These are phyloP conservation scores for Albula goreensis DNA, from an alignment of 2,113 vertebrate genomes.

Conservation along the genomic window DNA sequence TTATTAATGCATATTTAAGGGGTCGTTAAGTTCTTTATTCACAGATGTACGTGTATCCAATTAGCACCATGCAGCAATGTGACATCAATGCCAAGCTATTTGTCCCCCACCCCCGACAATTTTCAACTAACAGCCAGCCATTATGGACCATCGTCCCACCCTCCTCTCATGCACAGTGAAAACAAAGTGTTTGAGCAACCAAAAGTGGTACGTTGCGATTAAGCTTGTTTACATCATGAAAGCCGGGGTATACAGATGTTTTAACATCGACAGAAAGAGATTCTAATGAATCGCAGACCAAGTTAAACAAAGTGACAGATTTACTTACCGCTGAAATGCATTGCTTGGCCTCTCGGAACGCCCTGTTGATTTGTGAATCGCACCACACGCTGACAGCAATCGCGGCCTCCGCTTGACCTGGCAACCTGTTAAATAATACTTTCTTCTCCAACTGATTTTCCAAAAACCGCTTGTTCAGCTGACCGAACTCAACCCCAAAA, in stretches of 20 bases:
- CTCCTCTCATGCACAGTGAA: constrained; percentile 36
- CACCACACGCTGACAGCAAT: too few species aligned
- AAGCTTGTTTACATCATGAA: constrained; percentile 43
- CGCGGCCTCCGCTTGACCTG: too few species aligned
- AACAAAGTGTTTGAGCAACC: constrained; percentile 50
- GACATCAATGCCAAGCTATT: constrained; percentile 47
- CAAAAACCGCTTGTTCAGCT: too few species aligned
- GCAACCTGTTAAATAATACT: too few species aligned
- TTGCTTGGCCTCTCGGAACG: too few species aligned
- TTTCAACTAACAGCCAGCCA: constrained; percentile 21
- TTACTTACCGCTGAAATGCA: background rate
- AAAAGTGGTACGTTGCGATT: constrained; percentile 45
- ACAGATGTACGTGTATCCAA: constrained; percentile 56
- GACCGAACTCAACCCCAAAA: too few species aligned
- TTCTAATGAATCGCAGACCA: background rate
- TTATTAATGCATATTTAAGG: constrained; percentile 64
- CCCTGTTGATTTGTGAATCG: too few species aligned
- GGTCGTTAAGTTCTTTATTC: constrained; percentile 47
- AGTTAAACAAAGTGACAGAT: background rate
- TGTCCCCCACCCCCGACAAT: background rate
- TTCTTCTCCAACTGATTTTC: too few species aligned
- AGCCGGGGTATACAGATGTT: constrained; percentile 27
- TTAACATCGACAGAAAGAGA: constrained; percentile 5
- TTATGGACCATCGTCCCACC: constrained; percentile 25
- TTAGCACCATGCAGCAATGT: constrained; percentile 45